phyloP scores from a whole-genome alignment of 2,888 invertebrate genomes.

The Harpalus rufipes region DNA sequence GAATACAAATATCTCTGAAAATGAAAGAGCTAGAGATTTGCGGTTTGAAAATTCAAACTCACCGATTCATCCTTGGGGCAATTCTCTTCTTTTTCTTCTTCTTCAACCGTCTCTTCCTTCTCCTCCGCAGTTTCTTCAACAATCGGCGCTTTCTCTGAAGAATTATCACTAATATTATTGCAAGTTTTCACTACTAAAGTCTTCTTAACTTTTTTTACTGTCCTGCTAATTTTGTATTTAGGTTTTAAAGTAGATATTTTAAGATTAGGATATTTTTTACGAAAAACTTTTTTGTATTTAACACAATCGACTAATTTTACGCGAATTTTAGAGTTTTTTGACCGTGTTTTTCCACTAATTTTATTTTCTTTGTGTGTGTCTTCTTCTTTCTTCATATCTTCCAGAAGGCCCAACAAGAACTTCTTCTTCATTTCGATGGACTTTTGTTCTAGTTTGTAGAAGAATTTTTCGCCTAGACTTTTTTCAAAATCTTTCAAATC shows the following conservation, averaged over 20 bases:
- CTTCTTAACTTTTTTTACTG: slow-evolving; percentile 16
- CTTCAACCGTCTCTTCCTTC: not conserved
- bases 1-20: too few species aligned
- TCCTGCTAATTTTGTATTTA: not conserved
- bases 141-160: not conserved
- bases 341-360: too few species aligned
- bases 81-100: not conserved
- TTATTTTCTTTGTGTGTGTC: too few species aligned
- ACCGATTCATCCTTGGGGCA: not conserved
- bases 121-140: not conserved
- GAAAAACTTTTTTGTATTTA: slow-evolving; percentile 47
- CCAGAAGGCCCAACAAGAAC: slow-evolving; percentile 40
- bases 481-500: slow-evolving; percentile 61
- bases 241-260: slow-evolving; percentile 40
- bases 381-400: slow-evolving; percentile 33
- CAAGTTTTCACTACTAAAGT: not conserved
- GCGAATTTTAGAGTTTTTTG: slow-evolving; percentile 2
- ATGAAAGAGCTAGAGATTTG: too few species aligned
- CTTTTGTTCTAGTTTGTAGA: slow-evolving; percentile 33
- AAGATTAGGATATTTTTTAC: slow-evolving; percentile 52
- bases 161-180: slow-evolving; percentile 9
- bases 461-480: slow-evolving; percentile 42
- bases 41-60: too few species aligned
- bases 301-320: slow-evolving; percentile 56
- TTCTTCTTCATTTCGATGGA: slow-evolving; percentile 59